phyloP scores from a whole-genome alignment of 2,797 vertebrate genomes.

The Epinephelus coioides region DNA sequence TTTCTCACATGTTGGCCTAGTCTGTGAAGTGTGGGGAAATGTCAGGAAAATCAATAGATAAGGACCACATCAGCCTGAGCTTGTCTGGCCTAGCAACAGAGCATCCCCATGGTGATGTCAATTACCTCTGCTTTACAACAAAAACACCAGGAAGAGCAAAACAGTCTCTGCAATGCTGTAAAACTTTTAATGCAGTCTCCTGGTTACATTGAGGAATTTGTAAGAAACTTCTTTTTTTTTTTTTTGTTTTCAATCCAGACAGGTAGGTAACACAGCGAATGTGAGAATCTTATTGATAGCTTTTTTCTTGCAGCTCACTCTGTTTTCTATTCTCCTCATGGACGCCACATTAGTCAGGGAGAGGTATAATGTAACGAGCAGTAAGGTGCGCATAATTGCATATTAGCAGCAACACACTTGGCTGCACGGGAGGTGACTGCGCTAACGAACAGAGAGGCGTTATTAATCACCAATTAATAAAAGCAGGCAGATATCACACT shows the following conservation, averaged over 20 bases:
- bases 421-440: slow-evolving; percentile 97
- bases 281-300: slow-evolving; percentile 75
- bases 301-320: slow-evolving; percentile 62
- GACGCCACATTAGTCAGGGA: slow-evolving; percentile 83
- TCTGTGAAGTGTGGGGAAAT: slow-evolving; percentile 87
- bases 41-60: slow-evolving; percentile 88
- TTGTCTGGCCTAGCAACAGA: slow-evolving; percentile 87
- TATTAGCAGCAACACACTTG: slow-evolving; percentile 90
- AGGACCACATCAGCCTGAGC: slow-evolving; percentile 86
- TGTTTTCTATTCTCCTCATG: slow-evolving; percentile 85
- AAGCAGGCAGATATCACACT: slow-evolving; percentile 85
- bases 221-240: slow-evolving; percentile 63
- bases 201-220: slow-evolving; percentile 78
- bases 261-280: slow-evolving; percentile 66
- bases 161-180: slow-evolving; percentile 82
- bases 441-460: slow-evolving; percentile 97
- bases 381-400: slow-evolving; percentile 94
- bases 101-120: slow-evolving; percentile 87
- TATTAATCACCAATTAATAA: slow-evolving; percentile 99
- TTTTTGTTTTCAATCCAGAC: slow-evolving; percentile 51
- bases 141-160: slow-evolving; percentile 80
- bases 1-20: slow-evolving; percentile 87
- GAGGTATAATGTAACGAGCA: slow-evolving; percentile 93
- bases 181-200: slow-evolving; percentile 82
- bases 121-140: slow-evolving; percentile 85